Conservation (phyloP, 2,888 invertebrate species). For the Drosophila buzzatii region DNA sequence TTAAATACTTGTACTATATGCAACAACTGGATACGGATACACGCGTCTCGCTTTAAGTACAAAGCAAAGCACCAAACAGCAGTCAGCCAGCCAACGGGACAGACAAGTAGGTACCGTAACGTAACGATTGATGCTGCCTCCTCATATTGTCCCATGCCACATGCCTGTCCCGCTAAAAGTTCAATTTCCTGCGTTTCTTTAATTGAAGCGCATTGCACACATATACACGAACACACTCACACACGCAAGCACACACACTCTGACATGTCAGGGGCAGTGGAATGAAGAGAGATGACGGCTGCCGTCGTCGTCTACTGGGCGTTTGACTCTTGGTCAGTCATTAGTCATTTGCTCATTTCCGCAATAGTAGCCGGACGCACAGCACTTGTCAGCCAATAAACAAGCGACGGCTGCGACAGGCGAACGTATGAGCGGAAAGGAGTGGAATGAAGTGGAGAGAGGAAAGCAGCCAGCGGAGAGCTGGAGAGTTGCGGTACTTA, state of each 20-base stretch:
- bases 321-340: slow-evolving; percentile 72
- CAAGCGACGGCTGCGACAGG: slow-evolving; percentile 54
- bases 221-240: slow-evolving; percentile 45
- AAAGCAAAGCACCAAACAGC: slow-evolving; percentile 14
- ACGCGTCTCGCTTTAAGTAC: slow-evolving; percentile 50
- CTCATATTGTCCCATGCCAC: neutral
- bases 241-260: slow-evolving; percentile 37
- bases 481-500: neutral
- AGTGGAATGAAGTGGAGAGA: neutral
- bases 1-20: slow-evolving; percentile 49
- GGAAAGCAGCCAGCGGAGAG: neutral
- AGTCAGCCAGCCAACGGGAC: slow-evolving; percentile 1
- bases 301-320: slow-evolving; percentile 4
- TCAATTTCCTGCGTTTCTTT: slow-evolving; percentile 79
- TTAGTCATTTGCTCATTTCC: slow-evolving; percentile 82
- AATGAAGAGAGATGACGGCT: neutral
- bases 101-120: slow-evolving; percentile 67
- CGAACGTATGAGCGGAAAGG: slow-evolving; percentile 3
- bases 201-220: slow-evolving; percentile 76
- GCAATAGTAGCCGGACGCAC: slow-evolving; percentile 76
- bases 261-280: neutral
- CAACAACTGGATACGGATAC: slow-evolving; percentile 79
- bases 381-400: slow-evolving; percentile 82
- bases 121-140: slow-evolving; percentile 42
- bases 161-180: slow-evolving; percentile 57